Evolutionary conservation across 2,797 vertebrate genomes (phyloP), one percentile per base, ranked within the genome.

Genomic region (Acanthopagrus latus): DNA sequence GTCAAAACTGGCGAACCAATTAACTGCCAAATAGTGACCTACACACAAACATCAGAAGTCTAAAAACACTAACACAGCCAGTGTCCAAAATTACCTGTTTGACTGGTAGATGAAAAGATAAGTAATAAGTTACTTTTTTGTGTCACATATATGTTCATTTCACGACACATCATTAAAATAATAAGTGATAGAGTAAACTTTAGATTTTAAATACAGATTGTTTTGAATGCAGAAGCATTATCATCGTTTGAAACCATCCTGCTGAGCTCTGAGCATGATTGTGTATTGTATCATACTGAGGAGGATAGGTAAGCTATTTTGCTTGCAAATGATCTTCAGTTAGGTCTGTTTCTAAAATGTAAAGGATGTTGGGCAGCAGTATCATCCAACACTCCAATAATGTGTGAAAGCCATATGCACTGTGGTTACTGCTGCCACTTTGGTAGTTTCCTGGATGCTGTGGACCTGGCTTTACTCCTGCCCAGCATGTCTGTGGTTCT

Each of bases 401-500:
- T 33, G 78, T 85, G 85, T 71, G 81, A 85, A 82, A 83, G 65
- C 56, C 52, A 51, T 90, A 83, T 67, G 47, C 68, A 7, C 80
- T 44, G 46, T 18, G 60, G 75, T 80, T 64, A 48, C 71, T 33
- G 64, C 77, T 74, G 71, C 68, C 58, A 56, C 75, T 76, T 84
- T 75, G 10, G 60, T 59, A 66, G 81, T 71, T 88, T 89, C 67
- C 82, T 88, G 83, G 76, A 89, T 70, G 65, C 70, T 17, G 63
- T 12, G 72, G 74, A 54, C 75, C 77, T 88, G 87, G 84, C 82
- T 76, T 71, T 20, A 29, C 56, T 87, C 82, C 77, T 73, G 52
- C 68, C 75, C 73, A 59, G 67, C 71, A 48, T 87, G 79, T 90
- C 89, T 92, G 85, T 73, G 82, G 84, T 65, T 88, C 87, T 86